A percentile compares a stretch with the other conserved stretches of the same genome.
phyloP scores from a whole-genome alignment of 35 echinoderm and acorn worm genomes.

The Holothuria glaberrima region DNA sequence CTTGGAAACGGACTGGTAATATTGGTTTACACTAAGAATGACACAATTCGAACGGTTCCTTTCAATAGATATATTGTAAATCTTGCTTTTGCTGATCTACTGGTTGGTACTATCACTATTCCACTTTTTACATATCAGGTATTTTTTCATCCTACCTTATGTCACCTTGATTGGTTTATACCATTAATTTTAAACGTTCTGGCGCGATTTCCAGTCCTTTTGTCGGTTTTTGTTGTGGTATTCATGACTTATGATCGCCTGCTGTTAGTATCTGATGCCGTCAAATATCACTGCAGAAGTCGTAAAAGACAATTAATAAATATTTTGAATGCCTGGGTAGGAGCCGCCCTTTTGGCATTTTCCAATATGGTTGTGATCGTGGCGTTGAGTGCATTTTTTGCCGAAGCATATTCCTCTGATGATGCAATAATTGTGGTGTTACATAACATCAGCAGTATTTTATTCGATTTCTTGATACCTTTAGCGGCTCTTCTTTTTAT shows the following conservation, averaged over 20 bases:
- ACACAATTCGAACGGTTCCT: background rate
- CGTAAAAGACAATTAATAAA: background rate
- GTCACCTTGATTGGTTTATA: no score
- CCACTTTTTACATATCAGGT: background rate
- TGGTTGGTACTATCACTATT: constrained; percentile 4
- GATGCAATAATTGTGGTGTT: background rate
- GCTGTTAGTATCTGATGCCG: background rate
- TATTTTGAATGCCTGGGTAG: background rate
- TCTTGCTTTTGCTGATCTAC: background rate
- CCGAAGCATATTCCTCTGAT: background rate
- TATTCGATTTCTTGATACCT: background rate
- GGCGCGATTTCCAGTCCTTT: background rate
- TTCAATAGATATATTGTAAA: constrained; percentile 20
- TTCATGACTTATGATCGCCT: constrained; percentile 35
- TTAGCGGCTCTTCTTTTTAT: background rate
- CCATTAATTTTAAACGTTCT: no score
- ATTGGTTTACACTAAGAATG: background rate
- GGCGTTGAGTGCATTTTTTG: background rate
- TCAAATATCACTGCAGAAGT: constrained; percentile 32
- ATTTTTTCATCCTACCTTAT: no score
- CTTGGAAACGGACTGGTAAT: constrained; percentile 9
- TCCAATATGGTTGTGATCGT: background rate
- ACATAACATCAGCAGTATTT: background rate
- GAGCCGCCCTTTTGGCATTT: background rate
- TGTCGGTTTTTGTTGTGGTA: constrained; percentile 29